Base-by-base conservation (phyloP, 1,140 invertebrate genomes). In the Macrobrachium nipponense region DNA sequence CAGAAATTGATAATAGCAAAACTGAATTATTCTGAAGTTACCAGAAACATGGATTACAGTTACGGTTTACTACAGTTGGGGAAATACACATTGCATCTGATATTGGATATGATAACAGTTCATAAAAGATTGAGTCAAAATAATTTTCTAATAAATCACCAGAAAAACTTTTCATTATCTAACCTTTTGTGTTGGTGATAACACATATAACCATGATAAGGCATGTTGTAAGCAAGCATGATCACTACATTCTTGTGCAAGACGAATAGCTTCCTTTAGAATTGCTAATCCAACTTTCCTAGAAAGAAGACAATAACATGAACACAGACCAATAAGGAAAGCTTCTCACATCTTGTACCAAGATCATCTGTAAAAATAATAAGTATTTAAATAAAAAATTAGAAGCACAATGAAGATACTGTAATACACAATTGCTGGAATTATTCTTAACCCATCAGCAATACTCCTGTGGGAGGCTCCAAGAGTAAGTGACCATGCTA, bases 241-340 rank as follows among this genome's bases (percentile, higher is more conserved):
- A 90, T 98, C 97, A 84, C 95, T 96, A 62, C 94, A 94, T 92
- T 96, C 95, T 91, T 98, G 97, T n/a, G 96, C 96, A 89, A 96
- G 93, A 91, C 94, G 94, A 82, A 98, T 95, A 15, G 96, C 95
- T 92, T 98, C 97, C 89, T 94, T 95, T 18, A 98, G 92, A 51
- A 96, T 95, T 81, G 93, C 93, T 89, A 96, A 91, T 0, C 96
- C 95, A 90, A 97, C 94, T 83, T 94, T 92, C 88, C 95, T 96
- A 89, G 76, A 92, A 89, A n/a, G n/a, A 20, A 82, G 58, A 73
- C 5, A 8, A 27, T 11, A 36, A 79, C 20, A 77, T 18, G 11
- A 14, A 14, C 20, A 23, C 23, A 72, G 43, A 23, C 43, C 68
- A 72, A 72, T n/a, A 36, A 14, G 14, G n/a, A n/a, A n/a, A n/a